Base-by-base conservation (phyloP, 2,113 vertebrate species). In the Calypte anna region DNA sequence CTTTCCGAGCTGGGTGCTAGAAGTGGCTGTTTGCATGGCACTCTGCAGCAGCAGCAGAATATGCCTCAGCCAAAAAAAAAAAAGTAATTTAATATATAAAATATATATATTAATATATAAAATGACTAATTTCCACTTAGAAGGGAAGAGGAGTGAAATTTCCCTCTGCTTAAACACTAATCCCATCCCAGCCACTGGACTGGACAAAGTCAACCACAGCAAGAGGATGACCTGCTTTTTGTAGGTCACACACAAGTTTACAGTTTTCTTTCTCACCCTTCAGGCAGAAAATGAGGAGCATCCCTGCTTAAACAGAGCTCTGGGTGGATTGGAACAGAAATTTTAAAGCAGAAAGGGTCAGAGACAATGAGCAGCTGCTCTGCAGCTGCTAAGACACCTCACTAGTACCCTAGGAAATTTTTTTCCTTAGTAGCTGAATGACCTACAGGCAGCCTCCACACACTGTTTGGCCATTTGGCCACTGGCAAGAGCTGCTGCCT, bases 291-390 rank as follows among this genome's bases (percentile, higher is more conserved):
- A 81, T 10, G 16, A 77, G 82, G 43, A 81, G 31, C 31, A 53
- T 30, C 7, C 33, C 18, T 0, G 0, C 64, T 86, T 72, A 90
- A 95, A 57, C 14, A 81, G 76, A 82, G 33, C 33, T 54, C 19
- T 25, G 4, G 10, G 23, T 40, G 10, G 59, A 27, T 64, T 50
- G 25, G 8, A 20, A 24, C 50, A 73, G 54, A 68, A 59, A 22
- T 66, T 83, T 92, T 73, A 70, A 88, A 91, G 64, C 51, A 73
- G 72, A 91, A 81, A 70, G 43, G 66, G 70, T 76, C 87, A 91
- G 82, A 44, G n/a, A 61, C n/a, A 6, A 87, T 21, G 31, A 87
- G 62, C 38, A 92, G 63, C 91, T 85, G 66, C 84, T 21, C 28
- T 84, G 62, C 38, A 92, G 63, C 91, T 85, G 66, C 84, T 36